These are phyloP conservation scores for Folsomia manolachei DNA, from an alignment of 2,888 invertebrate species.

Conservation along the genomic window DNA sequence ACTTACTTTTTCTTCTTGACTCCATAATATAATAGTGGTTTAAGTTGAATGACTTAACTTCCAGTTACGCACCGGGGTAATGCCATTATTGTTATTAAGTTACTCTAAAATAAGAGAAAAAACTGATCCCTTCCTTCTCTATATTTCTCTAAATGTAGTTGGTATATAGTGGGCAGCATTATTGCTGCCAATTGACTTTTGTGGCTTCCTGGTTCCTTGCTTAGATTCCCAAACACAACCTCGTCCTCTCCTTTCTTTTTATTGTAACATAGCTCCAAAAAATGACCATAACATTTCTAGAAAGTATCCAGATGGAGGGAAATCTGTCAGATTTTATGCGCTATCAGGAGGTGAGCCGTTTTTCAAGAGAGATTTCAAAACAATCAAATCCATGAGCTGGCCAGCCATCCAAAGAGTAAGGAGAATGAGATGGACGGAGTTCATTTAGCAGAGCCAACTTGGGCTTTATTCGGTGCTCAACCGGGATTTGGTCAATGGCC, in stretches of 20 bases:
- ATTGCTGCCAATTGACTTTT: constrained; percentile 19
- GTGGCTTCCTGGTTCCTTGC: constrained; percentile 1
- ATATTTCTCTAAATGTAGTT: neutral
- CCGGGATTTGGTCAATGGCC: constrained; percentile 44
- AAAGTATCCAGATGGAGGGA: too few relatives aligned
- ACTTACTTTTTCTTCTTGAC: neutral
- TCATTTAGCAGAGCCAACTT: neutral
- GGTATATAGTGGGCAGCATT: too few relatives aligned
- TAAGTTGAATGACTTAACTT: constrained; percentile 19
- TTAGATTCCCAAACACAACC: too few relatives aligned
- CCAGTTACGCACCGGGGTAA: neutral
- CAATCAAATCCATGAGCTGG: constrained; percentile 16
- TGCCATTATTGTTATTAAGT: constrained; percentile 7
- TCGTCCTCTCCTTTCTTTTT: neutral
- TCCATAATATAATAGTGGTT: constrained; percentile 20
- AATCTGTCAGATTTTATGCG: constrained; percentile 14
- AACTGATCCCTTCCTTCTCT: constrained; percentile 1
- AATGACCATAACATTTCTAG: too few relatives aligned
- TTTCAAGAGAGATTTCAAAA: constrained; percentile 14
- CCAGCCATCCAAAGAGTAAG: neutral
- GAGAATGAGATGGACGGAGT: neutral
- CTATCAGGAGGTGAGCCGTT: constrained; percentile 12
- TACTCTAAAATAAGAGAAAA: neutral
- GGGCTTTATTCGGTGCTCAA: constrained; percentile 3
- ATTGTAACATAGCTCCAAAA: too few relatives aligned